These are phyloP conservation scores for Tachystola acroxantha DNA, from an alignment of 2,888 invertebrate genomes.

Conservation along the genomic window DNA sequence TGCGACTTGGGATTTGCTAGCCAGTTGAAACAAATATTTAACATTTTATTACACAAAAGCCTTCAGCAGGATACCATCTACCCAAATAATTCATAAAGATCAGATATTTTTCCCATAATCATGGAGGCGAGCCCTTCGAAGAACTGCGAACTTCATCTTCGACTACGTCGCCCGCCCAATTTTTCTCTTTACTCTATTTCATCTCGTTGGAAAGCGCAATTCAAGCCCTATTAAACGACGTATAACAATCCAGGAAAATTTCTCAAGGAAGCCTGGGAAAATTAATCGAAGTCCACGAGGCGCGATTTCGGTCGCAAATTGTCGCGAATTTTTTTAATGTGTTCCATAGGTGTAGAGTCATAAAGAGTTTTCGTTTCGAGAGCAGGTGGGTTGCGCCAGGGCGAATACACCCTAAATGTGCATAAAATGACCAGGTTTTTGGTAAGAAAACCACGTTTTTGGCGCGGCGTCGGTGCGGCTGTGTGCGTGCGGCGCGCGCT, in stretches of 20 bases:
- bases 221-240: conserved; percentile 19
- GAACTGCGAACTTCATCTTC: conserved; percentile 17
- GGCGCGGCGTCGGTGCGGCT: conserved; percentile 29
- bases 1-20: conserved; percentile 15
- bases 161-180: conserved; percentile 4
- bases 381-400: conserved; percentile 50
- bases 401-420: conserved; percentile 48
- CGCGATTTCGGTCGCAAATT: conserved; percentile 29
- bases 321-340: conserved; percentile 51
- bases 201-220: conserved; percentile 28
- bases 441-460: conserved; percentile 51
- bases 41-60: conserved; percentile 27
- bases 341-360: conserved; percentile 17
- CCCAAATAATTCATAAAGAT: conserved; percentile 37
- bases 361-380: conserved; percentile 15
- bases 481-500: conserved; percentile 52
- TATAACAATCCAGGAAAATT: conserved; percentile 21
- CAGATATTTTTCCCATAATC: conserved; percentile 16
- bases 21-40: conserved; percentile 13
- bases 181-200: conserved; percentile 21
- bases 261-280: conserved; percentile 26
- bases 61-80: conserved; percentile 15
- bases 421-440: conserved; percentile 56
- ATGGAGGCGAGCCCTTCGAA: conserved; percentile 17
- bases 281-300: conserved; percentile 30